Evolutionary conservation across 2,113 vertebrate genomes (phyloP).

Genomic region (Miniopterus natalensis): DNA sequence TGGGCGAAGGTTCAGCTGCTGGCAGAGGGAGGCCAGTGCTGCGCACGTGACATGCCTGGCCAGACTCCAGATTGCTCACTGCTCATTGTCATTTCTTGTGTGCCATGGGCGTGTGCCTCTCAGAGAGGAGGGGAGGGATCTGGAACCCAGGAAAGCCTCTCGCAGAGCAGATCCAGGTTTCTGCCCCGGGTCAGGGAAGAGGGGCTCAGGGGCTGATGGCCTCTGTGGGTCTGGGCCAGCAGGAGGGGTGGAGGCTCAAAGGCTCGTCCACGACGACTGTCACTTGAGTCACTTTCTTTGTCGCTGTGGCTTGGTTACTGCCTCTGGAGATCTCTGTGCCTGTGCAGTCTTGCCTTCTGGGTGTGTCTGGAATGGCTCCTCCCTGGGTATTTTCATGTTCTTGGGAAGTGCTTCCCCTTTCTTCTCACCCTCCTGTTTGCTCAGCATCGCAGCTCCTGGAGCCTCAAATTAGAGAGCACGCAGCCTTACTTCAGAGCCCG

Average conservation of each 20-base stretch:
- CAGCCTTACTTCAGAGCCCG: background rate
- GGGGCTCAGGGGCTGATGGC: background rate
- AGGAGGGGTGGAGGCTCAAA: background rate
- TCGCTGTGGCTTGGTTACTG: background rate
- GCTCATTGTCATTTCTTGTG: background rate
- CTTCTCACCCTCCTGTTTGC: background rate
- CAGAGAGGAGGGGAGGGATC: background rate
- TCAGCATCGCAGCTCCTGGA: background rate
- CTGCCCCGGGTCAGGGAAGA: background rate
- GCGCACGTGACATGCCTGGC: background rate
- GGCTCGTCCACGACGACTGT: background rate
- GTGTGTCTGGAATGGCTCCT: constrained; percentile 51
- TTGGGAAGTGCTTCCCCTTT: background rate
- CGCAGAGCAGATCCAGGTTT: background rate
- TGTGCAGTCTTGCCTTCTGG: constrained; percentile 60
- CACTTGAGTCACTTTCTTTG: background rate
- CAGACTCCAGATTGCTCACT: background rate
- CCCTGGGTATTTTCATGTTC: background rate
- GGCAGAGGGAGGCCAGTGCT: background rate
- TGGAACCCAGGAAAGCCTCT: constrained; percentile 5
- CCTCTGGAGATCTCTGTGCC: background rate
- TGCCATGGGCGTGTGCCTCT: background rate
- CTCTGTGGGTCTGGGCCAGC: background rate
- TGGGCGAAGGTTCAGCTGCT: background rate
- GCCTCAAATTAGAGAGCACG: background rate